Evolutionary conservation across 2,797 vertebrate species (phyloP), one percentile per base, ranked within the genome.

Genomic region (Hirundo rustica): DNA sequence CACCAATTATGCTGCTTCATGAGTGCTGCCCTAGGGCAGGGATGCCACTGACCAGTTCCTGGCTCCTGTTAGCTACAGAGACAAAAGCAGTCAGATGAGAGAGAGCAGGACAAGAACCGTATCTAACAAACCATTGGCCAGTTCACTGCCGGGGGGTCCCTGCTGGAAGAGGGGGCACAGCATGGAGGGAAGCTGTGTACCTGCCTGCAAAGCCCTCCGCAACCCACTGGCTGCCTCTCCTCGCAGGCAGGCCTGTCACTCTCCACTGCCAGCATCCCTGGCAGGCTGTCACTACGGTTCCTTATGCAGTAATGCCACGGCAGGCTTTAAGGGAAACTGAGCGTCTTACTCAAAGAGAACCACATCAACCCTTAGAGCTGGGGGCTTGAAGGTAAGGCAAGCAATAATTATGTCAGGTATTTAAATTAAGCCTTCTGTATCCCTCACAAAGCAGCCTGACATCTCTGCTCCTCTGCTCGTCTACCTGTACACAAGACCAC

Each of bases 181-280:
- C 2, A 1, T 4, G 11, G 47, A 88, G 32, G 44, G 27, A 40
- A 50, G 40, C 44, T 77, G 26, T 7, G 3, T 40, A 67, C 55
- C 61, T 47, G 50, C 42, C n/a, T 73, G 54, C 42, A 5, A 5
- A 73, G 47, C 0, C 0, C 68, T 22, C 55, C 72, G 51, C 34
- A 36, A 15, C 53, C 42, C 3, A 5, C 29, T 48, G 36, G 25
- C 51, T 64, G 51, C 47, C 27, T 23, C 47, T 89, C n/a, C 42
- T 61, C 1, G 0, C 11, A 6, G 50, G 30, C 27, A 84, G 36
- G 14, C 23, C 64, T 34, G 14, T 32, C 62, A 64, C 29, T 32
- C 29, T 36, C 20, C 3, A 1, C 40, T 68, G 36, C n/a, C 3
- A 0, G 34, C 7, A 3, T 7, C 15, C 21, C 27, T 1, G 1